Percentiles rank a stretch among this genome's conserved stretches.
phyloP scores from a whole-genome alignment of 2,888 invertebrate genomes.

The Acanthococcus lagerstroemiae region DNA sequence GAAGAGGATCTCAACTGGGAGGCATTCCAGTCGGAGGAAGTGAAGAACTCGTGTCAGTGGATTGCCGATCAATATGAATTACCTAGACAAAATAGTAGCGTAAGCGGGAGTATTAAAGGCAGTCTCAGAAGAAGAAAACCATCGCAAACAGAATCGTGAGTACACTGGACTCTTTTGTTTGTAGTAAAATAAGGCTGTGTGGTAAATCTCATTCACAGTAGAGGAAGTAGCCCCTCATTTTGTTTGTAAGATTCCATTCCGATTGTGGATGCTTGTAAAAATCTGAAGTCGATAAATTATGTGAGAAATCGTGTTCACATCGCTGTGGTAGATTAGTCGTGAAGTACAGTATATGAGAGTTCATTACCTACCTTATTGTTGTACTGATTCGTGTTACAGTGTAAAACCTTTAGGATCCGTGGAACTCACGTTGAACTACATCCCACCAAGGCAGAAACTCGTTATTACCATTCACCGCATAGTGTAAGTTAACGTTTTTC shows the following conservation, averaged over 20 bases:
- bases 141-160: conserved; percentile 13
- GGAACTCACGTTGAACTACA: conserved; percentile 75
- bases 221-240: not conserved
- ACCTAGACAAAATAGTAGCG: conserved; percentile 1
- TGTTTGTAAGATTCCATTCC: too few species aligned
- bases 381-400: too few species aligned
- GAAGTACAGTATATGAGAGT: too few species aligned
- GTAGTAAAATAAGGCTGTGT: too few species aligned
- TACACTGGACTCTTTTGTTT: too few species aligned
- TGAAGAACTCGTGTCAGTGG: not conserved
- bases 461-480: conserved; percentile 80
- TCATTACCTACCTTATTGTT: too few species aligned
- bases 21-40: not conserved
- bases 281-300: too few species aligned
- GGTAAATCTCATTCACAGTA: too few species aligned
- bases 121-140: conserved; percentile 9
- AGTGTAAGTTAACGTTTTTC: conserved; percentile 53
- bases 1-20: conserved; percentile 13
- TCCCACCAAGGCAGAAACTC: conserved; percentile 68
- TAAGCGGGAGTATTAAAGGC: conserved; percentile 12
- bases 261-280: too few species aligned
- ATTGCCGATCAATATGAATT: not conserved
- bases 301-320: too few species aligned
- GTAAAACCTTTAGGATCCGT: conserved; percentile 55
- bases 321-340: too few species aligned